Percentiles rank a stretch among this genome's conserved stretches.
These are phyloP conservation scores for Lamellibrachia satsuma DNA, from an alignment of 2,888 invertebrate genomes.

Conservation along the genomic window DNA sequence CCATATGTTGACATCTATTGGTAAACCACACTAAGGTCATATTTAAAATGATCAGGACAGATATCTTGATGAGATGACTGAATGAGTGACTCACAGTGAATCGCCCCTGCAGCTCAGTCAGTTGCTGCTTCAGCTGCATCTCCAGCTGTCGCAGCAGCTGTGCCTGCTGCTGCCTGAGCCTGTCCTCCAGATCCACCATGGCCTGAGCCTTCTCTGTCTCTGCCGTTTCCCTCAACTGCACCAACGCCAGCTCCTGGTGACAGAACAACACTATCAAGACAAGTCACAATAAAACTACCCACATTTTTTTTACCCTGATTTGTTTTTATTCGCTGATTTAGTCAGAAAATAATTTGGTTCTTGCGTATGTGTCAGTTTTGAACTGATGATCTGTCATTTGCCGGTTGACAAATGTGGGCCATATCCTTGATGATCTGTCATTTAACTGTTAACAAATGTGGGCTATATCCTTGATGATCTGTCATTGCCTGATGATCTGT, in stretches of 20 bases:
- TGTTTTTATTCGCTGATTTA: too few species aligned
- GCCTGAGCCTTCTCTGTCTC: conserved; percentile 56
- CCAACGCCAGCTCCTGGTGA: conserved; percentile 51
- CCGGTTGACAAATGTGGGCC: too few species aligned
- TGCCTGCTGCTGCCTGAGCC: conserved; percentile 49
- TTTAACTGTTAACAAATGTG: too few species aligned
- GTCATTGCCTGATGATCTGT: too few species aligned
- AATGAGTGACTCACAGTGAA: conserved; percentile 34
- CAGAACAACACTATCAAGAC: neutral
- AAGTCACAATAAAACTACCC: neutral
- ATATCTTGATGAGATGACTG: neutral
- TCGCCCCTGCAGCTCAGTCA: conserved; percentile 36
- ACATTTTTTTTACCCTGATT: neutral
- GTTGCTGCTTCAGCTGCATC: conserved; percentile 41
- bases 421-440: too few species aligned
- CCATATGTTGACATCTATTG: too few species aligned
- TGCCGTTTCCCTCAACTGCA: conserved; percentile 50
- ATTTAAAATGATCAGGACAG: too few species aligned
- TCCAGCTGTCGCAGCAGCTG: conserved; percentile 45
- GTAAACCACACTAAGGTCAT: too few species aligned
- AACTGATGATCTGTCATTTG: too few species aligned
- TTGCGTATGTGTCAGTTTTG: too few species aligned
- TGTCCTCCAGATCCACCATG: conserved; percentile 47
- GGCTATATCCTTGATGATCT: too few species aligned
- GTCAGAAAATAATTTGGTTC: too few species aligned